phyloP scores from a whole-genome alignment of 2,888 invertebrate genomes.

The Dendrolimus pini region DNA sequence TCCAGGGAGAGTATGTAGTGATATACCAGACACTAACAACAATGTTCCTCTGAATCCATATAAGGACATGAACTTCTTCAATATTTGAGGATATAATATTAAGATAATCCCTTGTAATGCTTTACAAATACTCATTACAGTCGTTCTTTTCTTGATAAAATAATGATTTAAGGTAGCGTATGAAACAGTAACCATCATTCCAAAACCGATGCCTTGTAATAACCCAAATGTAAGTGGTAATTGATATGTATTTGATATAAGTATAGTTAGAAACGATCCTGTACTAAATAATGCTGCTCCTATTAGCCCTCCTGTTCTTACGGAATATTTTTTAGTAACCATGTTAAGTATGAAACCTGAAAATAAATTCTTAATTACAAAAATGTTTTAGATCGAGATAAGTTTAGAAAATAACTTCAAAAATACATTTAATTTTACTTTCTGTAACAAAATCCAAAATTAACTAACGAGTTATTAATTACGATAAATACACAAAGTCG shows the following conservation, averaged over 20 bases:
- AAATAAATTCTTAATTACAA: constrained; percentile 17
- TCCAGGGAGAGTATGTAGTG: constrained; percentile 77
- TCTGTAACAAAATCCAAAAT: too few species aligned
- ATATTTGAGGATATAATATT: constrained; percentile 77
- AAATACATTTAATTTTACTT: too few species aligned
- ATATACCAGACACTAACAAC: constrained; percentile 75
- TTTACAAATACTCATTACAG: constrained; percentile 79
- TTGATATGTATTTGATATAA: constrained; percentile 72
- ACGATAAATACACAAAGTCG: too few species aligned
- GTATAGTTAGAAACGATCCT: constrained; percentile 71
- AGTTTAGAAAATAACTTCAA: too few species aligned
- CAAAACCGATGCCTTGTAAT: constrained; percentile 79
- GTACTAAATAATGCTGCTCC: constrained; percentile 70
- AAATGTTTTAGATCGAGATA: background rate
- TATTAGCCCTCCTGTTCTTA: constrained; percentile 72
- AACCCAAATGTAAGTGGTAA: constrained; percentile 75
- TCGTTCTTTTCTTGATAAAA: constrained; percentile 76
- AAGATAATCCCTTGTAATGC: constrained; percentile 74
- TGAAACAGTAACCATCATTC: constrained; percentile 78
- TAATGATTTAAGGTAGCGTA: constrained; percentile 80
- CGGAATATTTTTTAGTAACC: constrained; percentile 67
- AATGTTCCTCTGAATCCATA: constrained; percentile 81
- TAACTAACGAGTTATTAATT: too few species aligned
- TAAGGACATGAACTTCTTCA: constrained; percentile 60
- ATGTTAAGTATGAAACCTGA: constrained; percentile 78